A percentile compares a stretch with the other conserved stretches of the same genome.
Conservation (phyloP, 2,888 invertebrate genomes). For the Thymelicus sylvestris region DNA sequence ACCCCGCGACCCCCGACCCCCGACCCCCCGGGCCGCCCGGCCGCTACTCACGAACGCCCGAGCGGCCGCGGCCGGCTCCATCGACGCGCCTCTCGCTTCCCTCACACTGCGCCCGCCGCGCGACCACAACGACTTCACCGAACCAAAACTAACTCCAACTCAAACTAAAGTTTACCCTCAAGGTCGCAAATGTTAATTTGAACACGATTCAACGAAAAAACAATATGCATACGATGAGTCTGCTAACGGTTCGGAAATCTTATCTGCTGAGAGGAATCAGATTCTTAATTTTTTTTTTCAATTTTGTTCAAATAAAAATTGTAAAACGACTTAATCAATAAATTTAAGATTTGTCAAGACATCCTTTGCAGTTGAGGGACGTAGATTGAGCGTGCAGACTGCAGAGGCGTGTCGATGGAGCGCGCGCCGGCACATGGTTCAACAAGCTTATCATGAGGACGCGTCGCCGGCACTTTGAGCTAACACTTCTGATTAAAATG, state of each 20-base stretch:
- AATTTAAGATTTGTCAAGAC: too few relatives aligned
- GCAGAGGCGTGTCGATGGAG: constrained; percentile 6
- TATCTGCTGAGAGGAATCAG: too few relatives aligned
- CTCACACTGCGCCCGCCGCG: background rate
- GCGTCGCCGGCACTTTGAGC: background rate
- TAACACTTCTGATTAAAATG: background rate
- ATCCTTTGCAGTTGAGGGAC: background rate
- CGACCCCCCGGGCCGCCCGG: background rate
- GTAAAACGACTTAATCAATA: too few relatives aligned
- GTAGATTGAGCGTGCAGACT: background rate
- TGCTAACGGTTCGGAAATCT: too few relatives aligned
- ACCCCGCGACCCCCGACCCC: too few relatives aligned
- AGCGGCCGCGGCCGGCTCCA: background rate
- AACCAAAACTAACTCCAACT: background rate
- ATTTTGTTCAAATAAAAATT: too few relatives aligned
- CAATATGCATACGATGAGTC: too few relatives aligned
- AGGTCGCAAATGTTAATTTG: too few relatives aligned
- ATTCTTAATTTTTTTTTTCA: too few relatives aligned
- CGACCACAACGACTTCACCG: background rate
- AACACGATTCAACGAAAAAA: too few relatives aligned
- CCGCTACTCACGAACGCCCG: constrained; percentile 3
- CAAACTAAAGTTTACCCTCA: too few relatives aligned
- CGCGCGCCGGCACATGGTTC: background rate
- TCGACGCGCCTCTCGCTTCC: background rate
- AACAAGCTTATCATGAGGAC: too few relatives aligned